phyloP scores from a whole-genome alignment of 1,140 invertebrate species.

The Diachasma alloeum region DNA sequence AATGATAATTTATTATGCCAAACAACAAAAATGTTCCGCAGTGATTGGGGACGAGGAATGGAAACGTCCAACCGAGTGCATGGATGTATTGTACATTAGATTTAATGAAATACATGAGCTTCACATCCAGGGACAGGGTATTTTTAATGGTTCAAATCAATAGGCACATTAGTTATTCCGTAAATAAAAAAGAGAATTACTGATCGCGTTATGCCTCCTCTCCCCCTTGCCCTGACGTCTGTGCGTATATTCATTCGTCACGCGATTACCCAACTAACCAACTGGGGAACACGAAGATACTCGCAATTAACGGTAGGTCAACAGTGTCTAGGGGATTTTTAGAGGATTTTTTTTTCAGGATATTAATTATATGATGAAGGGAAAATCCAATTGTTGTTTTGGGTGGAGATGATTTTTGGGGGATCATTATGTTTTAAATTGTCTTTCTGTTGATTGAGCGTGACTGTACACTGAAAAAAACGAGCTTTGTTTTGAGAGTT shows the following conservation, averaged over 20 bases:
- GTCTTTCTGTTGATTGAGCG: no score
- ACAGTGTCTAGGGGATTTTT: background rate
- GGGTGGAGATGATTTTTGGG: no score
- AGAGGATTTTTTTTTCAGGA: background rate
- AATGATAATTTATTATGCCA: background rate
- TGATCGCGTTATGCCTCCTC: constrained; percentile 9
- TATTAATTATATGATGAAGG: background rate
- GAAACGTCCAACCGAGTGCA: no score
- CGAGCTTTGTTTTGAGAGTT: no score
- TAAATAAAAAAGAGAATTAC: constrained; percentile 25
- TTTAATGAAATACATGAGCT: background rate
- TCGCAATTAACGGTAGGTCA: constrained; percentile 11
- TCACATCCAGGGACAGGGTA: background rate
- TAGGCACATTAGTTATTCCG: constrained; percentile 14
- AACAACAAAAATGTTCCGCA: background rate
- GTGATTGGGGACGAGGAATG: background rate
- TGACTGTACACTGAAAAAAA: no score
- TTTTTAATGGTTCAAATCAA: background rate
- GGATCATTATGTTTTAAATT: no score
- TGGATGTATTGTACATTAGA: no score
- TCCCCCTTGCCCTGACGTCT: background rate
- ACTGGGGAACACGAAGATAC: constrained; percentile 9
- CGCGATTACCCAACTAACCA: background rate
- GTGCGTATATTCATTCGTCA: constrained; percentile 11
- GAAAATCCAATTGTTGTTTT: background rate